Base-by-base conservation (phyloP, 2,113 vertebrate genomes). In the Ovis aries region DNA sequence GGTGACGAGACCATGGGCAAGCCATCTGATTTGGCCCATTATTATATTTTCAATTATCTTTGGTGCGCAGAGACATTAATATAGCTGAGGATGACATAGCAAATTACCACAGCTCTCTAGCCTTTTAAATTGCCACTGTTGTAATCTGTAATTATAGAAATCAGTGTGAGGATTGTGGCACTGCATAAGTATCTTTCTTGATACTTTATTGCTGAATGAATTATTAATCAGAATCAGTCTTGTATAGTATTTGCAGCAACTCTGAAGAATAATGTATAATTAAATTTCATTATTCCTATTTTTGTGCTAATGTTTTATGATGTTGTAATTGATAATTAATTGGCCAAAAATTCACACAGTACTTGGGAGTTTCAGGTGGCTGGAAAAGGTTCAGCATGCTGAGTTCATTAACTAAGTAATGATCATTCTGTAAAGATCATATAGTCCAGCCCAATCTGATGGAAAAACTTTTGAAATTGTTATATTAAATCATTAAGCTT, bases 211-310 rank as follows among this genome's bases (percentile, higher is more conserved):
- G 98, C 99, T 98, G 98, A 99, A 99, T 99, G 99, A 99, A 99
- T 99, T 99, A 99, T 99, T 99, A 99, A 99, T 99, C 99, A 99
- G 98, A 99, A 99, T 99, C 99, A 99, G 98, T 99, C 99, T 99
- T 99, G 98, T 99, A 98, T 99, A 98, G 98, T 99, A 99, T 99
- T 99, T 99, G 98, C 98, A 62, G 98, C 98, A 99, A 99, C 99
- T 98, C 98, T 98, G 97, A 98, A 98, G 98, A 99, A 99, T 98
- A 99, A 98, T 98, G 98, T 99, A 98, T 99, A 99, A 99, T 99
- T 99, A 99, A 99, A 99, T 99, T 99, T 98, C 97, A 98, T 99
- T 99, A 98, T 99, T 99, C 99, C 98, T 99, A 98, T 99, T 99
- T 99, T 99, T 99, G 97, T 99, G 97, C 98, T 99, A 97, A 98